Evolutionary conservation across 2,888 invertebrate genomes (phyloP).

Genomic region (Melikaiella ostensackeni): DNA sequence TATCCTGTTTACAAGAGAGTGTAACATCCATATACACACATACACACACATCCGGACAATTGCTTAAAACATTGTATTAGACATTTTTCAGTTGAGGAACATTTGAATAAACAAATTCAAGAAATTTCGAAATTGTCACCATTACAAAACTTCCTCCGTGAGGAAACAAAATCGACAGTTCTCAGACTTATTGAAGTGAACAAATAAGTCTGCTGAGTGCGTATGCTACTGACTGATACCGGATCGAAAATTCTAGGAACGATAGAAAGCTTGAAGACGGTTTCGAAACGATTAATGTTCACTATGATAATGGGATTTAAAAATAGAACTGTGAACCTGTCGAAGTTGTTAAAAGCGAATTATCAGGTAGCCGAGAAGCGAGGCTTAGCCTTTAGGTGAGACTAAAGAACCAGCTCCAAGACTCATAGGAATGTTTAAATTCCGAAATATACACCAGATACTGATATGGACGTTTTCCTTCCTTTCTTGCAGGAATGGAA

Average conservation of each 20-base stretch:
- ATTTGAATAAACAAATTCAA: too few relatives aligned
- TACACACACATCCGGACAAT: too few relatives aligned
- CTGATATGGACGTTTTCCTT: neutral
- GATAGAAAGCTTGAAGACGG: neutral
- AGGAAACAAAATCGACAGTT: too few relatives aligned
- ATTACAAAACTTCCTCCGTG: too few relatives aligned
- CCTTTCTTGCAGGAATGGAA: neutral
- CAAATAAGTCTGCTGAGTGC: too few relatives aligned
- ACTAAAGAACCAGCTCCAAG: neutral
- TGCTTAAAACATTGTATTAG: too few relatives aligned
- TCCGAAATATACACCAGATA: neutral
- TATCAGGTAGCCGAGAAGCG: neutral
- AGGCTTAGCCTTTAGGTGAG: neutral
- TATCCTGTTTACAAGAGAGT: too few relatives aligned
- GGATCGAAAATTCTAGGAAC: neutral
- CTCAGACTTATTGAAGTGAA: too few relatives aligned
- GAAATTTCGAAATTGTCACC: too few relatives aligned
- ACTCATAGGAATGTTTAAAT: neutral
- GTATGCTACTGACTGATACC: too few relatives aligned
- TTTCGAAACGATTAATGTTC: neutral
- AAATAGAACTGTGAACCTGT: neutral
- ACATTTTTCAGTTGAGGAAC: too few relatives aligned
- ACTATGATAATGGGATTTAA: neutral
- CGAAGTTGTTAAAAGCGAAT: neutral
- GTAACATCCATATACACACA: too few relatives aligned